Evolutionary conservation across 2,797 vertebrate species (phyloP), one percentile per base, ranked within the genome.

Genomic region (Masticophis lateralis): DNA sequence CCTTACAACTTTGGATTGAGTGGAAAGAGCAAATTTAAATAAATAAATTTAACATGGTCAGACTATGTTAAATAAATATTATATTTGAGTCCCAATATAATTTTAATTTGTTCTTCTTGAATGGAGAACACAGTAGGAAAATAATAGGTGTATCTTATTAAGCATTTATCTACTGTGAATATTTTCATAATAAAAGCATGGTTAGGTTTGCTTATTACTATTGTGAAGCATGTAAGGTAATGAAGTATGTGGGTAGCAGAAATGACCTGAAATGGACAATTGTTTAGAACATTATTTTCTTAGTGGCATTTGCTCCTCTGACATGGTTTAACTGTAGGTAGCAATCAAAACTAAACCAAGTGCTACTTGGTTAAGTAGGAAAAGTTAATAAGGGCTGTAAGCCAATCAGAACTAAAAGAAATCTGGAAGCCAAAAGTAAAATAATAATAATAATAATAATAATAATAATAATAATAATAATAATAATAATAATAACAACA

Each of bases 51-150:
- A 37, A 47, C 2, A 47, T 55, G 56, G 79, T 92, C 43, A 83
- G 20, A 37, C 56, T 86, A 61, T 57, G 86, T 90, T 92, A 90
- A 56, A 90, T 66, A 92, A 56, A 90, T 66, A 90, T 89, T 63
- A 63, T 79, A 63, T 90, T 66, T 61, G 47, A 90, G 47, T 60
- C 63, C 59, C 43, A 86, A 66, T 90, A 83, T 90, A 92, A 66
- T 92, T 60, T 86, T 87, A 92, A 92, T 92, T 86, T 66, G 88
- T 92, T 90, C 59, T 87, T 86, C 92, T 89, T 89, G 88, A 92
- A 5, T 90, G 88, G 79, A 14, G 86, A 90, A 92, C 69, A 55
- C 88, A 92, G 88, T 66, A 55, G 59, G 88, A 51, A 55, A 86
- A 90, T 90, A 63, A 92, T 51, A 89, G 56, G 60, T 89, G 66